Evolutionary conservation across 1,140 invertebrate genomes (phyloP).

Genomic region (Microplitis demolitor): DNA sequence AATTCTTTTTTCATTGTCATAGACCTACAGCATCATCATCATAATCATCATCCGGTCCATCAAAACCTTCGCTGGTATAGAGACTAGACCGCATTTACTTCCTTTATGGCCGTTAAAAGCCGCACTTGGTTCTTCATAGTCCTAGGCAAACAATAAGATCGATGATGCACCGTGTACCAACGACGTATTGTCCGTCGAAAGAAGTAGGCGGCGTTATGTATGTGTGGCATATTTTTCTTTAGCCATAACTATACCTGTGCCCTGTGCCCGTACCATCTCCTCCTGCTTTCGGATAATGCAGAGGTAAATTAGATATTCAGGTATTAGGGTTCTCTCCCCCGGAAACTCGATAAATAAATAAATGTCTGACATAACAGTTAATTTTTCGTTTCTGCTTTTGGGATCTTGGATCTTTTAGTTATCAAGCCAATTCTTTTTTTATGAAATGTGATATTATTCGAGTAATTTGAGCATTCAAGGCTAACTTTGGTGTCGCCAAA

Average conservation of each 20-base stretch:
- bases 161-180: constrained; percentile 43
- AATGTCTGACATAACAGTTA: too few relatives aligned
- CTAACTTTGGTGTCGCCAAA: neutral
- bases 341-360: too few relatives aligned
- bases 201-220: constrained; percentile 29
- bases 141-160: constrained; percentile 46
- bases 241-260: too few relatives aligned
- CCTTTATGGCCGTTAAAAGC: constrained; percentile 19
- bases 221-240: neutral
- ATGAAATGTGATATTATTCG: neutral
- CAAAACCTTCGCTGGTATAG: neutral
- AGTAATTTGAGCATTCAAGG: neutral
- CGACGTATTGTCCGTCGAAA: constrained; percentile 42
- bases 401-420: too few relatives aligned
- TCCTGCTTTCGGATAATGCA: neutral
- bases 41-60: constrained; percentile 2
- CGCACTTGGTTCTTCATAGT: constrained; percentile 6
- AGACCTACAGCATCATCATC: neutral
- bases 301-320: too few relatives aligned
- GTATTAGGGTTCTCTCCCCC: too few relatives aligned
- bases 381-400: too few relatives aligned
- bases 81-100: neutral
- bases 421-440: neutral
- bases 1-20: too few relatives aligned
- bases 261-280: neutral